Percentiles rank a stretch among this genome's conserved stretches.
These are phyloP conservation scores for Muscidifurax raptorellus DNA, from an alignment of 1,140 invertebrate genomes.

Conservation along the genomic window DNA sequence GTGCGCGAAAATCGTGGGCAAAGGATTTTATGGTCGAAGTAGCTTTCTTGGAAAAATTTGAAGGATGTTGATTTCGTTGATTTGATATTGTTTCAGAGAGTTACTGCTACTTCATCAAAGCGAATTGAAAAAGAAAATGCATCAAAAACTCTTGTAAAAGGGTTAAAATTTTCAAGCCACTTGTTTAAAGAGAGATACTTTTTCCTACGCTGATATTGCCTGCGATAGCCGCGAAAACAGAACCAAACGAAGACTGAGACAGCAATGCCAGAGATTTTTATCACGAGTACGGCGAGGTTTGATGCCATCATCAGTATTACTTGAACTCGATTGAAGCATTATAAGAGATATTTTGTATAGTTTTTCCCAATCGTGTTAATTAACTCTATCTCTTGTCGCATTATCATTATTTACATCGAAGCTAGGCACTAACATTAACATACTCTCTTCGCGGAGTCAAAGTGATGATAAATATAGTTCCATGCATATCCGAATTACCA, in stretches of 20 bases:
- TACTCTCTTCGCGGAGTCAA: conserved; percentile 13
- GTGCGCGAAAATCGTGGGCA: not conserved
- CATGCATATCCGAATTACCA: conserved; percentile 73
- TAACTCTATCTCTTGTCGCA: too few species aligned
- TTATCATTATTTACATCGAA: not conserved
- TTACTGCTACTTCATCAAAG: too few species aligned
- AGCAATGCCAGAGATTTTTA: not conserved
- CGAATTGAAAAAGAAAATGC: too few species aligned
- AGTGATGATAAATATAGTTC: conserved; percentile 72
- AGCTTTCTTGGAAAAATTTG: not conserved
- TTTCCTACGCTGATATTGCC: not conserved
- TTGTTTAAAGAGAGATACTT: not conserved
- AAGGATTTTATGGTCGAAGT: not conserved
- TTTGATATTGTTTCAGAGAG: too few species aligned
- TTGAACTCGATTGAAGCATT: conserved; percentile 43
- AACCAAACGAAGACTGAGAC: conserved; percentile 43
- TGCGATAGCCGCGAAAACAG: not conserved
- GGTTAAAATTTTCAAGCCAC: too few species aligned
- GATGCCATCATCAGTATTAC: conserved; percentile 56
- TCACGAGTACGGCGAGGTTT: not conserved
- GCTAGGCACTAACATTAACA: not conserved
- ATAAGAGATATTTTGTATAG: conserved; percentile 36
- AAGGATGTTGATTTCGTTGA: not conserved
- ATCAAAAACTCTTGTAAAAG: too few species aligned
- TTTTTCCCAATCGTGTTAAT: conserved; percentile 33